Conservation (phyloP, 1,140 invertebrate genomes). For the Pararge aegeria region DNA sequence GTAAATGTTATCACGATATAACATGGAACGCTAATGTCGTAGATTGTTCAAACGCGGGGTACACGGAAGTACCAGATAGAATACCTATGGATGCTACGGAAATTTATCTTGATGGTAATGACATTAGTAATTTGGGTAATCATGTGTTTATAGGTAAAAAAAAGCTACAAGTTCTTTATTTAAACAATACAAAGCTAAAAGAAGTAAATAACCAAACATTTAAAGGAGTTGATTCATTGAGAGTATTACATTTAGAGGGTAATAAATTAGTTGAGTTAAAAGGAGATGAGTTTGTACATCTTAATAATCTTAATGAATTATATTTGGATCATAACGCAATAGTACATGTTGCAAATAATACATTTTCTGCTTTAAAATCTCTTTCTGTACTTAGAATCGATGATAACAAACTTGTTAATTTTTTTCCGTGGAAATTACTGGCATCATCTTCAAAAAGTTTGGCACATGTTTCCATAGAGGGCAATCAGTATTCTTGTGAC, state of each 20-base stretch:
- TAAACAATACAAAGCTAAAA: constrained; percentile 90
- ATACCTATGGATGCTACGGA: constrained; percentile 95
- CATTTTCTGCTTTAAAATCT: constrained; percentile 86
- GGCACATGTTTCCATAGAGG: constrained; percentile 82
- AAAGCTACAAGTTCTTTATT: constrained; percentile 89
- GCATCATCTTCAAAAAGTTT: constrained; percentile 80
- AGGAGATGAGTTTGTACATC: constrained; percentile 87
- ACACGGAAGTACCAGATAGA: constrained; percentile 86
- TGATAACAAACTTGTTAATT: constrained; percentile 88
- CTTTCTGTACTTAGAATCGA: constrained; percentile 89
- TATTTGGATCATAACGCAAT: constrained; percentile 91
- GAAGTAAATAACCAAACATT: constrained; percentile 92
- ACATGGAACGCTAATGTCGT: constrained; percentile 95
- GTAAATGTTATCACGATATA: constrained; percentile 93
- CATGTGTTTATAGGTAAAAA: constrained; percentile 94
- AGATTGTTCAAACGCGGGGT: constrained; percentile 89
- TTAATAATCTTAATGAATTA: constrained; percentile 88
- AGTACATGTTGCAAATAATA: constrained; percentile 86
- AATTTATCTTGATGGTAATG: constrained; percentile 93
- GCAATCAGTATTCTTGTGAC: constrained; percentile 88
- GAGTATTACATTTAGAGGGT: constrained; percentile 90
- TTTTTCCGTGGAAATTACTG: constrained; percentile 86
- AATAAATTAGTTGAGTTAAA: constrained; percentile 87
- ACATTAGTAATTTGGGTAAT: constrained; percentile 88
- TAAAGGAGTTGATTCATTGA: constrained; percentile 87